Evolutionary conservation across 2,113 vertebrate genomes (phyloP).

Genomic region (Gymnorhina tibicen): DNA sequence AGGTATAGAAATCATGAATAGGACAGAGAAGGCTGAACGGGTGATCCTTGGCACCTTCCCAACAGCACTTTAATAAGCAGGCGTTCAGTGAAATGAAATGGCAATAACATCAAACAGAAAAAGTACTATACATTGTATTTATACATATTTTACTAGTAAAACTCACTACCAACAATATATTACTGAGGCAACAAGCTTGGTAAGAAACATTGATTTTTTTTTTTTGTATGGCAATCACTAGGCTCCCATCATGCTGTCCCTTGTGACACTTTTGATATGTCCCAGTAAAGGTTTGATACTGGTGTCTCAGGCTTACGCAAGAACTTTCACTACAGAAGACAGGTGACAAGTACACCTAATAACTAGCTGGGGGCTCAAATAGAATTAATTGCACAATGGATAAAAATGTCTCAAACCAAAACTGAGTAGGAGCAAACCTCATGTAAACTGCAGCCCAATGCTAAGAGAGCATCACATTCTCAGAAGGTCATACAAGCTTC

Average conservation of each 20-base stretch:
- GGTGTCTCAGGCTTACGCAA: background rate
- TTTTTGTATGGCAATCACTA: background rate
- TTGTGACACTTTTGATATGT: slow-evolving; percentile 26
- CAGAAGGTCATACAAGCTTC: background rate
- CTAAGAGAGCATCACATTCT: background rate
- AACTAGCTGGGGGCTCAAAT: background rate
- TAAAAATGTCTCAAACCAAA: slow-evolving; percentile 10
- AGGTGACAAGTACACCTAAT: background rate
- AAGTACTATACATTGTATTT: slow-evolving; percentile 23
- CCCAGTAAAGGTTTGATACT: background rate
- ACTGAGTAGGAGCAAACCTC: background rate
- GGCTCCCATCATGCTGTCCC: background rate
- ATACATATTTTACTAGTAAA: slow-evolving; percentile 48
- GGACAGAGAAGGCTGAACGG: background rate
- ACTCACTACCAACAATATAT: slow-evolving; percentile 48
- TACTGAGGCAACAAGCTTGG: slow-evolving; percentile 39
- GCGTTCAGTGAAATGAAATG: slow-evolving; percentile 23
- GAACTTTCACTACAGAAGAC: background rate
- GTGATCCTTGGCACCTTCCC: slow-evolving; percentile 11
- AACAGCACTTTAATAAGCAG: background rate
- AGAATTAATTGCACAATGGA: background rate
- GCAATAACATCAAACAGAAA: slow-evolving; percentile 38
- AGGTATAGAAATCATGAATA: slow-evolving; percentile 48
- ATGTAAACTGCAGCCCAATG: background rate
- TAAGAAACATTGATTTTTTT: background rate